A percentile compares a stretch with the other conserved stretches of the same genome.
phyloP scores from a whole-genome alignment of 1,140 invertebrate species.

The Bactericera cockerelli region DNA sequence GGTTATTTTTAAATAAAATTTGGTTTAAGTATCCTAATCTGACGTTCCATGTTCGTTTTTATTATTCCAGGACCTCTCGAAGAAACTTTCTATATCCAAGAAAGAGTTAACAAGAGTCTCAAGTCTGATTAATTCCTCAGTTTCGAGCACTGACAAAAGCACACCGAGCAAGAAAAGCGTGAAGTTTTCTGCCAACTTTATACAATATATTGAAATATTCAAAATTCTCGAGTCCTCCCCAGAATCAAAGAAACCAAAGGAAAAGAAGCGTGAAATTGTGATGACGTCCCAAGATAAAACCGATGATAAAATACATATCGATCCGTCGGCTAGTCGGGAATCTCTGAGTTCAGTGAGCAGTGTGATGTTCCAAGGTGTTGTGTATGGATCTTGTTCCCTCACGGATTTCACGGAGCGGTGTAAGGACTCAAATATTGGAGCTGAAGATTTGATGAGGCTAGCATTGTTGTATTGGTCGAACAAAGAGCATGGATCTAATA shows the following conservation, averaged over 20 bases:
- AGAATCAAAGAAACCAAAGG: background rate
- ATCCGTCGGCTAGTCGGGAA: constrained; percentile 26
- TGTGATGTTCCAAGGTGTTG: constrained; percentile 42
- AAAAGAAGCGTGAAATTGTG: too few relatives aligned
- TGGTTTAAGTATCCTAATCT: too few relatives aligned
- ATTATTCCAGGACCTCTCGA: constrained; percentile 2
- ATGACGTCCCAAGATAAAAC: too few relatives aligned
- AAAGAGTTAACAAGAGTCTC: constrained; percentile 11
- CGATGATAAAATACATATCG: constrained; percentile 26
- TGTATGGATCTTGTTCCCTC: constrained; percentile 34
- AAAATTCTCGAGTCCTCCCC: constrained; percentile 30
- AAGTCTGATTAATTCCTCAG: constrained; percentile 10
- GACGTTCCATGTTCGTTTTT: too few relatives aligned
- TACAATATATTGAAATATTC: constrained; percentile 27
- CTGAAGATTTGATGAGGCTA: constrained; percentile 42
- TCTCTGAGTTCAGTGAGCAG: constrained; percentile 27
- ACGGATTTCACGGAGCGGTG: constrained; percentile 34
- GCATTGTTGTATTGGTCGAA: constrained; percentile 49
- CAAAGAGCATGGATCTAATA: constrained; percentile 27
- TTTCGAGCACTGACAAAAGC: background rate
- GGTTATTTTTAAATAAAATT: too few relatives aligned
- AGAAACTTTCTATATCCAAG: constrained; percentile 11
- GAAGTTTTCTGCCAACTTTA: background rate
- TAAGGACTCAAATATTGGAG: constrained; percentile 36
- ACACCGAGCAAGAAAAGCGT: background rate